Percentiles rank a stretch among this genome's conserved stretches.
phyloP scores from a whole-genome alignment of 2,113 vertebrate species.

The Cyphomyrus discorhynchus region DNA sequence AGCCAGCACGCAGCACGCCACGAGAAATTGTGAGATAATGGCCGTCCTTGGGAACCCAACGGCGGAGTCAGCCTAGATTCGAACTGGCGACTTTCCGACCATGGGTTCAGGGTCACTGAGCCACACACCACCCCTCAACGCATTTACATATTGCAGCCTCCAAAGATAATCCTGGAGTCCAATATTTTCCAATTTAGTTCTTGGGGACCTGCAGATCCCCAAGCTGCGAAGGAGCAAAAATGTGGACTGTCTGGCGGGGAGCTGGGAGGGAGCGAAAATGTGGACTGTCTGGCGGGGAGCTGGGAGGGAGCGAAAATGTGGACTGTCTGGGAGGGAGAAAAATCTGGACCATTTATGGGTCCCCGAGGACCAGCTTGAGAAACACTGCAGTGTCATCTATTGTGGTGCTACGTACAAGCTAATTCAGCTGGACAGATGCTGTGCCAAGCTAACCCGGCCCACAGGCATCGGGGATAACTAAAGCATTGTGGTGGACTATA shows the following conservation, averaged over 20 bases:
- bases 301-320: no score
- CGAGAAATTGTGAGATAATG: not conserved
- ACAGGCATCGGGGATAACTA: not conserved
- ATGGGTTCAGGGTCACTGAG: not conserved
- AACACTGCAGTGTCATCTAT: not conserved
- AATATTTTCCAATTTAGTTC: not conserved
- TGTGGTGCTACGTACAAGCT: not conserved
- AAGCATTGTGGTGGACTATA: not conserved
- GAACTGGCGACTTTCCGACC: not conserved
- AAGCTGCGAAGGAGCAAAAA: not conserved
- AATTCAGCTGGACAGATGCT: conserved; percentile 1
- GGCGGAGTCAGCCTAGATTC: not conserved
- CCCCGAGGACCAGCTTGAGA: not conserved
- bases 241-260: no score
- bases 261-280: no score
- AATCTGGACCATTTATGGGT: no score
- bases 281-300: no score
- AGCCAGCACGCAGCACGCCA: not conserved
- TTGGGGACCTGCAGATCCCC: not conserved
- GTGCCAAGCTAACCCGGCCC: not conserved
- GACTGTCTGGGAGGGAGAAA: no score
- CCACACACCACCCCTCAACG: not conserved
- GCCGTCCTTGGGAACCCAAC: not conserved
- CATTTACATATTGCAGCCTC: not conserved
- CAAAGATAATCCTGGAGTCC: not conserved